Percentiles rank a stretch among this genome's conserved stretches.
phyloP scores from a whole-genome alignment of 2,888 invertebrate genomes.

The Tetramorium bicarinatum region DNA sequence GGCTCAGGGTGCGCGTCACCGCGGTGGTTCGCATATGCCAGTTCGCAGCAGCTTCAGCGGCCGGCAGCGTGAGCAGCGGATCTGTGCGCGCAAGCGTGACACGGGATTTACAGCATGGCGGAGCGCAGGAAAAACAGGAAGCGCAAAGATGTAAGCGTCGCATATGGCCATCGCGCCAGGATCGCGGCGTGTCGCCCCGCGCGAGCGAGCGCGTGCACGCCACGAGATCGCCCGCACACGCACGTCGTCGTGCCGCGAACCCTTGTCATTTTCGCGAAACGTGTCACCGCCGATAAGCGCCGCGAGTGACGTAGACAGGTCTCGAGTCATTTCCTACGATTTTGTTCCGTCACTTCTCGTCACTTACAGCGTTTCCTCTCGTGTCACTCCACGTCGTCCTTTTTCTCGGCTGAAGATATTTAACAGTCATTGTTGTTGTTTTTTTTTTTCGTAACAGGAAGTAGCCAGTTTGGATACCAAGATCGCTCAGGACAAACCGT shows the following conservation, averaged over 20 bases:
- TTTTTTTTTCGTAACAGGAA: constrained; percentile 82
- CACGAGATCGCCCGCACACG: background rate
- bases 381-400: constrained; percentile 2
- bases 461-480: constrained; percentile 86
- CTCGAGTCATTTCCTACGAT: background rate
- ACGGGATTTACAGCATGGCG: constrained; percentile 87
- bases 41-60: constrained; percentile 40
- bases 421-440: background rate
- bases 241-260: no score
- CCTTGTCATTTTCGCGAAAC: constrained; percentile 8
- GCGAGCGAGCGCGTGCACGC: background rate
- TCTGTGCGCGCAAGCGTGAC: constrained; percentile 71
- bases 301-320: constrained; percentile 67
- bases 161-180: constrained; percentile 64
- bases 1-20: background rate
- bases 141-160: constrained; percentile 88
- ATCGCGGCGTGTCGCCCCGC: background rate
- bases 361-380: background rate
- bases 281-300: constrained; percentile 58
- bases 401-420: background rate
- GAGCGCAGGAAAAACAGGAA: constrained; percentile 90
- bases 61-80: constrained; percentile 46
- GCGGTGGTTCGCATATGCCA: constrained; percentile 40
- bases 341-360: background rate
- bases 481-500: constrained; percentile 90